These are phyloP conservation scores for Stegophylla sp. DNA, from an alignment of 2,888 invertebrate genomes.

Conservation along the genomic window DNA sequence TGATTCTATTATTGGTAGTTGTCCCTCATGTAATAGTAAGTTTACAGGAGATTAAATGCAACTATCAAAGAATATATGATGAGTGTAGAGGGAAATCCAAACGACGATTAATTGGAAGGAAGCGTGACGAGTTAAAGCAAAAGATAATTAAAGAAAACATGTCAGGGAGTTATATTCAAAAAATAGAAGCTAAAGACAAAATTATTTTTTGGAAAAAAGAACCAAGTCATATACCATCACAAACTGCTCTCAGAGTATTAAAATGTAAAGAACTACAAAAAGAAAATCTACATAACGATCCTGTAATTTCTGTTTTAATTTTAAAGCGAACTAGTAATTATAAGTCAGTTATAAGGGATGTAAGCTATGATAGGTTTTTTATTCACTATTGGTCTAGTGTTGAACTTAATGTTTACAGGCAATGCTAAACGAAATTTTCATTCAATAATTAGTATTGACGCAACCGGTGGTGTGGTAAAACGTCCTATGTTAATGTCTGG, in stretches of 20 bases:
- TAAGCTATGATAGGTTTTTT: constrained; percentile 56
- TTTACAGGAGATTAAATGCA: constrained; percentile 1
- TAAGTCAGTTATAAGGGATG: constrained; percentile 24
- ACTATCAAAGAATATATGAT: constrained; percentile 7
- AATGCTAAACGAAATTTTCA: not conserved
- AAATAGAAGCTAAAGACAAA: constrained; percentile 51
- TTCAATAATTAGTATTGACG: constrained; percentile 54
- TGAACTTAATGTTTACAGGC: constrained; percentile 53
- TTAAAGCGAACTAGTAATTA: constrained; percentile 51
- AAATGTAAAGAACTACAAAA: constrained; percentile 21
- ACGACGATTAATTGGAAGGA: constrained; percentile 22
- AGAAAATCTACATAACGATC: constrained; percentile 34
- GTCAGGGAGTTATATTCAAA: constrained; percentile 40
- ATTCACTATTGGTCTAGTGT: constrained; percentile 59
- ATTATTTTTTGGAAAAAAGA: constrained; percentile 59
- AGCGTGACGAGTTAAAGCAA: not conserved
- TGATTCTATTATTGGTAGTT: not conserved
- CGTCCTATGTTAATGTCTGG: not conserved
- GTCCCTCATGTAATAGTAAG: not conserved
- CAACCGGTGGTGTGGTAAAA: constrained; percentile 55
- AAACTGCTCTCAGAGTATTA: constrained; percentile 34
- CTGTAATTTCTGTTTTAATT: constrained; percentile 37
- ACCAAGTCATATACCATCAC: constrained; percentile 50
- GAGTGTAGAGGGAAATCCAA: constrained; percentile 15
- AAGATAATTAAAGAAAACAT: constrained; percentile 32